phyloP scores from a whole-genome alignment of 2,113 vertebrate genomes.

The Micromys minutus region DNA sequence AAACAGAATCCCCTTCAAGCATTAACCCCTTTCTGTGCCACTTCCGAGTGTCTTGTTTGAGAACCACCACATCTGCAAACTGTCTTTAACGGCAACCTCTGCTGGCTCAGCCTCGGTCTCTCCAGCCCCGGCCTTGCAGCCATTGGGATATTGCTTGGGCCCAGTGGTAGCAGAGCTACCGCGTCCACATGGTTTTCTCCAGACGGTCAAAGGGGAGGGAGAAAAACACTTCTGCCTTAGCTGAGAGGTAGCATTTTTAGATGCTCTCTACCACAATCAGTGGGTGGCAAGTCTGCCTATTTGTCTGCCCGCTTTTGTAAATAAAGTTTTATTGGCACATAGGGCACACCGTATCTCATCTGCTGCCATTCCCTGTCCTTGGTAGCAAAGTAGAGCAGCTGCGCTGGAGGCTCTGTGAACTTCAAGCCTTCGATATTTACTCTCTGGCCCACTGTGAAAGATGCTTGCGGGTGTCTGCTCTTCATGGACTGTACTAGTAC shows the following conservation, averaged over 20 bases:
- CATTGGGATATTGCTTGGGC: background rate
- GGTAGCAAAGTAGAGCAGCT: background rate
- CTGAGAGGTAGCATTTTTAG: background rate
- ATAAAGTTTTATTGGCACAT: conserved; percentile 39
- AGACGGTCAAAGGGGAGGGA: background rate
- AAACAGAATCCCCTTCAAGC: background rate
- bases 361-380: background rate
- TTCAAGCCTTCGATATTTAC: background rate
- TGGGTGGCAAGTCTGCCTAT: background rate
- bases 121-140: background rate
- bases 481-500: background rate
- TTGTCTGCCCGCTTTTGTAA: background rate
- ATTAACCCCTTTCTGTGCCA: background rate
- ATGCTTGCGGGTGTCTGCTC: background rate
- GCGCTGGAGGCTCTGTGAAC: background rate
- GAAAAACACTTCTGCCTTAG: background rate
- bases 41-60: too few species aligned
- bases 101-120: background rate
- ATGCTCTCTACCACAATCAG: background rate
- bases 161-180: background rate
- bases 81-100: background rate
- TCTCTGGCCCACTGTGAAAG: background rate
- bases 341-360: background rate
- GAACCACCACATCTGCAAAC: background rate
- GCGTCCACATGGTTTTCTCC: background rate